These are phyloP conservation scores for Tenthredo scrophulariae DNA, from an alignment of 2,888 invertebrate species.

Conservation along the genomic window DNA sequence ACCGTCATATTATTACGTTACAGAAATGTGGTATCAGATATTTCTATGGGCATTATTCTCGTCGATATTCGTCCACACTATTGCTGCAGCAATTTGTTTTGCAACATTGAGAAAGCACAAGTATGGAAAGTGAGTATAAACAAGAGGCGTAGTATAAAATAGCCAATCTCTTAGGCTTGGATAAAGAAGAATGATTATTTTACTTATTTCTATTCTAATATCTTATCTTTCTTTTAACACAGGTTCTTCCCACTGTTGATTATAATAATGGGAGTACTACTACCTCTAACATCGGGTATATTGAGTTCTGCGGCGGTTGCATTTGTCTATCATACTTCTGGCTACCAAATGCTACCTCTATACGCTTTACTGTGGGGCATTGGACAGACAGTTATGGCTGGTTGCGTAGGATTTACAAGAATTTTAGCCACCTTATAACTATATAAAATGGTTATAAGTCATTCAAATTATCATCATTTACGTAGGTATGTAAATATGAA, in stretches of 20 bases:
- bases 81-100: conserved; percentile 95
- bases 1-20: conserved; percentile 77
- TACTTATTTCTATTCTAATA: not conserved
- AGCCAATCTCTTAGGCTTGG: not conserved
- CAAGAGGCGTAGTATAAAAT: not conserved
- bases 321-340: conserved; percentile 95
- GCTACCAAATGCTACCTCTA: conserved; percentile 92
- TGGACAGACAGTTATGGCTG: conserved; percentile 94
- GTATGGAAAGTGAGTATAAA: conserved; percentile 84
- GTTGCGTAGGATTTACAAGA: conserved; percentile 94
- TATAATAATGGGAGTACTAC: conserved; percentile 93
- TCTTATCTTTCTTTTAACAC: not conserved
- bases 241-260: conserved; percentile 95
- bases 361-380: conserved; percentile 97
- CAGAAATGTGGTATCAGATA: conserved; percentile 98
- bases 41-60: conserved; percentile 98
- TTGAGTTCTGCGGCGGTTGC: conserved; percentile 95
- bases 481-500: not conserved
- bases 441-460: not conserved
- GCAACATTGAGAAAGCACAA: conserved; percentile 95
- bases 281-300: conserved; percentile 93
- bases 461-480: not conserved
- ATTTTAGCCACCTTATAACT: conserved; percentile 93
- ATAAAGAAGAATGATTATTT: not conserved
- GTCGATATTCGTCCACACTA: conserved; percentile 94